Percentiles rank a stretch among this genome's conserved stretches.
Evolutionary conservation across 2,888 invertebrate genomes (phyloP).

Genomic region (Dryomyza anilis): DNA sequence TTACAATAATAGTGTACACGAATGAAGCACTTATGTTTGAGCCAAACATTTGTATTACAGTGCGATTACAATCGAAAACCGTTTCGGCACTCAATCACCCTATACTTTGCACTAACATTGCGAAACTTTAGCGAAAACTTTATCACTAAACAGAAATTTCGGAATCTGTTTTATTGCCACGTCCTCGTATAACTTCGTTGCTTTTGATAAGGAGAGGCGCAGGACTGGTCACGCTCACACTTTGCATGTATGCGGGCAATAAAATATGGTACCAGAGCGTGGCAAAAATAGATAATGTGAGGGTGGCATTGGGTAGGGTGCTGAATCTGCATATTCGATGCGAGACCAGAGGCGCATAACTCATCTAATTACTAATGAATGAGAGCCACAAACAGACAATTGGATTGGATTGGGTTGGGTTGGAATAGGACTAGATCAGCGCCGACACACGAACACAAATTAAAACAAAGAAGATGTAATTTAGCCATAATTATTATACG

Average conservation of each 20-base stretch:
- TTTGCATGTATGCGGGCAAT: constrained; percentile 32
- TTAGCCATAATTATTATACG: background rate
- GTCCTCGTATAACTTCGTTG: constrained; percentile 31
- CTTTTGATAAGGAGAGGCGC: background rate
- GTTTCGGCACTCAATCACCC: background rate
- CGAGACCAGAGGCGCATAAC: background rate
- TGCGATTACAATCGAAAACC: too few relatives aligned
- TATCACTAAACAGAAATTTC: background rate
- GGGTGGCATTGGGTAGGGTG: background rate
- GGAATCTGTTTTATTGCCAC: constrained; percentile 38
- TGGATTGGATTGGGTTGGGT: too few relatives aligned
- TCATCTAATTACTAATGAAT: background rate
- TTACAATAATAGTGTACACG: too few relatives aligned
- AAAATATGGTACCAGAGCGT: constrained; percentile 6
- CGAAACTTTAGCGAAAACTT: background rate
- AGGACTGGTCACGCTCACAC: constrained; percentile 4
- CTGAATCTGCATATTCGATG: background rate
- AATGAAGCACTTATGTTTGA: too few relatives aligned
- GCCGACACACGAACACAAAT: too few relatives aligned
- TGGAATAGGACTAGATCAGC: too few relatives aligned
- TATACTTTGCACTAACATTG: background rate
- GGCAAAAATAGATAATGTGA: background rate
- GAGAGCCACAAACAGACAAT: too few relatives aligned
- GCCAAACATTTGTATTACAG: too few relatives aligned
- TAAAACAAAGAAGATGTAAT: background rate